Evolutionary conservation across 1,140 invertebrate genomes (phyloP).

Genomic region (Macrotrachela quadricornifera): DNA sequence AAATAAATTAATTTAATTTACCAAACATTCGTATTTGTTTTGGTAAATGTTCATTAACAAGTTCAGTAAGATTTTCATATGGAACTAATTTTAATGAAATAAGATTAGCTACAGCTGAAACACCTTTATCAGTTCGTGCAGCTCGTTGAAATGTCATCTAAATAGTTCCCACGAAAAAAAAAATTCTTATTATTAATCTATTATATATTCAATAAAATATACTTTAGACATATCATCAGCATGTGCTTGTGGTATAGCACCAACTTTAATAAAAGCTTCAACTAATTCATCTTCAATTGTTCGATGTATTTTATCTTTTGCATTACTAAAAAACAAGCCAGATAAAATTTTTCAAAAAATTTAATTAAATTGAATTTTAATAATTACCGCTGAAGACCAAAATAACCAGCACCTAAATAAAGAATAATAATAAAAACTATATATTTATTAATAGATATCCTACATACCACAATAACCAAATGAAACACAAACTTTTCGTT

Average conservation of each 20-base stretch:
- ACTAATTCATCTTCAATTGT: conserved; percentile 77
- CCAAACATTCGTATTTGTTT: conserved; percentile 60
- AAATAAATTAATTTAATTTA: background rate
- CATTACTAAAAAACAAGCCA: background rate
- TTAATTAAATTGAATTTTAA: too few species aligned
- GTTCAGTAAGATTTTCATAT: conserved; percentile 13
- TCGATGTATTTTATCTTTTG: conserved; percentile 5
- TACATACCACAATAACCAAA: too few species aligned
- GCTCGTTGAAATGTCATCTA: conserved; percentile 68
- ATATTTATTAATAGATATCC: too few species aligned
- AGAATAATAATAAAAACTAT: too few species aligned
- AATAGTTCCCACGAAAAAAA: too few species aligned
- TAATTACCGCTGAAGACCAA: too few species aligned
- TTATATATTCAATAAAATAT: too few species aligned
- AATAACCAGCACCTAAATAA: too few species aligned
- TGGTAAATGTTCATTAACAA: conserved; percentile 54
- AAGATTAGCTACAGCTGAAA: conserved; percentile 73
- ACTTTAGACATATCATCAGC: conserved; percentile 46
- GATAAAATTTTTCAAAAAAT: too few species aligned
- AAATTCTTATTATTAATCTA: too few species aligned
- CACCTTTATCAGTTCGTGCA: conserved; percentile 84
- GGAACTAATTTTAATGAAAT: conserved; percentile 57
- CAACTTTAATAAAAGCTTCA: conserved; percentile 48
- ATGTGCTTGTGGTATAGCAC: conserved; percentile 52
- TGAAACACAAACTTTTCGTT: too few species aligned